Evolutionary conservation across 2,888 invertebrate species (phyloP).

Genomic region (Ethmia dodecea): DNA sequence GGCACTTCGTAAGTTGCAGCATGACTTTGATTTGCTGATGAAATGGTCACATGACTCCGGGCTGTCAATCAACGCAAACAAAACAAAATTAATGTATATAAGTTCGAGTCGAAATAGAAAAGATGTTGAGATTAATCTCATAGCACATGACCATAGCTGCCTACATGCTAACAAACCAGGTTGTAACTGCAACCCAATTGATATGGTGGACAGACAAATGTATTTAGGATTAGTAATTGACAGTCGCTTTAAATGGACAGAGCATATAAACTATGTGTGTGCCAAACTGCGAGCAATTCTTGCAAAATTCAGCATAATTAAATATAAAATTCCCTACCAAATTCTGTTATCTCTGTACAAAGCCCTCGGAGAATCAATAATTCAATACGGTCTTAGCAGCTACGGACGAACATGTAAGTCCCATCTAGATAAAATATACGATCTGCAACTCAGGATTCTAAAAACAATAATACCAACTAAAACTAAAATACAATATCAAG

Average conservation of each 20-base stretch:
- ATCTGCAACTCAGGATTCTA: not conserved
- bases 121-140: not conserved
- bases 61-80: conserved; percentile 16
- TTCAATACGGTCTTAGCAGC: conserved; percentile 4
- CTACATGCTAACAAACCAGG: not conserved
- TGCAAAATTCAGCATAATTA: conserved; percentile 1
- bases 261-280: conserved; percentile 1
- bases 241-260: not conserved
- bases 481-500: conserved; percentile 3
- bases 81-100: conserved; percentile 14
- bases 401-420: conserved; percentile 4
- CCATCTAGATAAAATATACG: not conserved
- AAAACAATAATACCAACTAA: conserved; percentile 4
- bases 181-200: not conserved
- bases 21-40: conserved; percentile 8
- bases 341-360: not conserved
- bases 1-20: conserved; percentile 10
- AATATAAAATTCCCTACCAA: conserved; percentile 4
- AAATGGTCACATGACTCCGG: conserved; percentile 20
- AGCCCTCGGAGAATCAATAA: conserved; percentile 2
- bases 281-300: conserved; percentile 3
- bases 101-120: conserved; percentile 4
- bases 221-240: conserved; percentile 1
- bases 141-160: conserved; percentile 7
- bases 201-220: not conserved